These are phyloP conservation scores for Myotis myotis DNA, from an alignment of 2,797 vertebrate genomes.

Conservation along the genomic window DNA sequence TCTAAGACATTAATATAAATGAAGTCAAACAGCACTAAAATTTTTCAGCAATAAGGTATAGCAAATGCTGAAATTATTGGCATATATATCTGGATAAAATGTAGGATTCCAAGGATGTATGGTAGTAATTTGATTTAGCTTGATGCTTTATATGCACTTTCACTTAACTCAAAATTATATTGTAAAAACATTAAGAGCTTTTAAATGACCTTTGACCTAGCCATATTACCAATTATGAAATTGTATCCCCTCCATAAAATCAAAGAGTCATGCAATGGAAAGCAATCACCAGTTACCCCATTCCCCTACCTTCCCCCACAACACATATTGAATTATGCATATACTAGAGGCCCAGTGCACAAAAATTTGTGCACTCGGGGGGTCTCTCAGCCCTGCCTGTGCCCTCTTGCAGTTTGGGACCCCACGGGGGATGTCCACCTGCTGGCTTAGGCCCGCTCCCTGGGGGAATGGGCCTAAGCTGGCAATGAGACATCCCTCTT, in stretches of 20 bases:
- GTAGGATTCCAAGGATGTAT: background rate
- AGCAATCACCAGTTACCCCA: background rate
- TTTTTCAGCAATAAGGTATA: background rate
- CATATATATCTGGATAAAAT: background rate
- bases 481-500: no score
- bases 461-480: no score
- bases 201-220: slow-evolving; percentile 20
- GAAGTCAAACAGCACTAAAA: slow-evolving; percentile 13
- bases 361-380: no score
- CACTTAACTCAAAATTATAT: slow-evolving; percentile 28
- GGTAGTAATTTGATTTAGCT: background rate
- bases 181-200: slow-evolving; percentile 13
- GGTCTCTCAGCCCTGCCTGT: no score
- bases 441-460: no score
- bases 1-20: slow-evolving; percentile 35
- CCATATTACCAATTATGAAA: background rate
- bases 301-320: background rate
- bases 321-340: background rate
- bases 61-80: background rate
- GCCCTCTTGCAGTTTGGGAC: no score
- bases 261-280: background rate
- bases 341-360: background rate
- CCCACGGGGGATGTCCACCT: no score
- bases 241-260: background rate
- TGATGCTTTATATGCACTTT: slow-evolving; percentile 16